Percentiles rank a stretch among this genome's conserved stretches.
Conservation (phyloP, 2,888 invertebrate species). For the Eudasyphora cyanicolor region DNA sequence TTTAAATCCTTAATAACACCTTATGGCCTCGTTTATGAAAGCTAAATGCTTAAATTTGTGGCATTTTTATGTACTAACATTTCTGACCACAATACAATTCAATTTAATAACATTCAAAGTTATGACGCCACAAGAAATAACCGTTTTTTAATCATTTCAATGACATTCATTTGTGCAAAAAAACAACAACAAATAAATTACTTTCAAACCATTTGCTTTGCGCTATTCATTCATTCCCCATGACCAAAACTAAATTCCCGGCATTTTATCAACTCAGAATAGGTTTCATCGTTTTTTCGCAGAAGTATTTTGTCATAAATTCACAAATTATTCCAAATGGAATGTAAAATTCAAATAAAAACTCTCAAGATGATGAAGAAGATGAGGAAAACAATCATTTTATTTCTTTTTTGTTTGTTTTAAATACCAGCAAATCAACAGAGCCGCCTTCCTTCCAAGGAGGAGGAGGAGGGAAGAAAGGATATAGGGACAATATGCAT, state of each 20-base stretch:
- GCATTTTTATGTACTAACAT: neutral
- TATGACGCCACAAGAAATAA: neutral
- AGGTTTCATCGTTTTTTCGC: neutral
- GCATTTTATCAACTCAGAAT: slow-evolving; percentile 5
- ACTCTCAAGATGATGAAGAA: neutral
- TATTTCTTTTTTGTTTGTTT: neutral
- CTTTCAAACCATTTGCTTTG: slow-evolving; percentile 42
- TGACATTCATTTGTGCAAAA: slow-evolving; percentile 4
- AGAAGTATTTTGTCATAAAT: neutral
- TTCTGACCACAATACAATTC: neutral
- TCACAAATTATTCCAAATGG: slow-evolving; percentile 16
- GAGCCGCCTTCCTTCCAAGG: no score
- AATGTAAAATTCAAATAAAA: slow-evolving; percentile 26
- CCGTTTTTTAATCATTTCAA: neutral
- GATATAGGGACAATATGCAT: slow-evolving; percentile 23
- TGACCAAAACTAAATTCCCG: neutral
- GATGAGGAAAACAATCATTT: slow-evolving; percentile 6
- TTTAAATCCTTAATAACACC: no score
- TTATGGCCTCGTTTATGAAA: neutral
- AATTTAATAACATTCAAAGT: neutral
- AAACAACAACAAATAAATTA: slow-evolving; percentile 37
- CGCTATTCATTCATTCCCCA: neutral
- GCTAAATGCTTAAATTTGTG: neutral
- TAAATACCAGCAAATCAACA: slow-evolving; percentile 17
- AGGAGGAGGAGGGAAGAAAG: slow-evolving; percentile 18